Evolutionary conservation across 2,888 invertebrate genomes (phyloP), one percentile per base, ranked within the genome.

Genomic region (Aelia acuminata): DNA sequence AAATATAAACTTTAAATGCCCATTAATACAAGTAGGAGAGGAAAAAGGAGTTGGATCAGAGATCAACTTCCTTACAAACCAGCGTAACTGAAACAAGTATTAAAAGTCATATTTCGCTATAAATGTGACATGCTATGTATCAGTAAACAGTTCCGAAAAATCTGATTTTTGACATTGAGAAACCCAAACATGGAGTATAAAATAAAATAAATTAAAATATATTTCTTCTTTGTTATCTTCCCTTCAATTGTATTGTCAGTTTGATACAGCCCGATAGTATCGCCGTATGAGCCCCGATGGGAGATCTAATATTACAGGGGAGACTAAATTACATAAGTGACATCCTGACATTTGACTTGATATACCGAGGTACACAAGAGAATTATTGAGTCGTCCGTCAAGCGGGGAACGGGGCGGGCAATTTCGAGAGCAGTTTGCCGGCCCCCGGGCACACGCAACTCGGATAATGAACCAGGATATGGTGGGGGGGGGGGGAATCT

Each of bases 351-450:
- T 70, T 70, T 70, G 63, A 70, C 63, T 31, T 70, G 63, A 70
- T 70, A 70, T 70, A 70, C 7, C 63, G 63, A 13, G 4, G 35
- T 20, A 70, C 18, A 70, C 4, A 20, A 35, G 63, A 63, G 63
- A 70, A 70, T 70, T 70, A 70, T 70, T 70, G 63, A 70, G 63
- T 70, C 35, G 63, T 70, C 20, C 63, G 63, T 70, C 63, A 70
- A 70, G 63, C 35, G 5, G 18, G 31, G 35, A 20, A 2, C 35
- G 18, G 63, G 11, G 18, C 18, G 35, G 63, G 63, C 63, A 70
- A 70, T 70, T 70, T 70, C 18, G 63, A 20, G 31, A 31, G 63
- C 31, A 70, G 63, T 57, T 57, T 57, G 26, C n/a, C n/a, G n/a
- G 20, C 15, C 13, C 57, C 5, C 5, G 57, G 13, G 20, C 63